These are phyloP conservation scores for Venturia canescens DNA, from an alignment of 1,140 invertebrate genomes.

Conservation along the genomic window DNA sequence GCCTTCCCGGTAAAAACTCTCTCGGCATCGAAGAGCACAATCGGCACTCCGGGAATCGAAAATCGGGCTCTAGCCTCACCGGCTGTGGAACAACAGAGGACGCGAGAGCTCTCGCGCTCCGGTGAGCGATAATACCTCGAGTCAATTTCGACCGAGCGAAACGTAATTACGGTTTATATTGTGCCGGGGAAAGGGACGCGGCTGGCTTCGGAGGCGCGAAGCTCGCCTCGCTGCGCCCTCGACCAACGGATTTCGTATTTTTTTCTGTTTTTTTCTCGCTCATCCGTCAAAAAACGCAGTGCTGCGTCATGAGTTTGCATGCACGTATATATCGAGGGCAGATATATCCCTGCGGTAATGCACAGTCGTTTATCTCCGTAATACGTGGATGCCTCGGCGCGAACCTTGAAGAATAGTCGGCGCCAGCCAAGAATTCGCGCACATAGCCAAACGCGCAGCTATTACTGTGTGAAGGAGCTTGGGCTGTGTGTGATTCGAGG, in stretches of 20 bases:
- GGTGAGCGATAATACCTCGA: constrained; percentile 46
- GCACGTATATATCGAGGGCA: not conserved
- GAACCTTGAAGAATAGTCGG: constrained; percentile 38
- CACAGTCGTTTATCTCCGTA: constrained; percentile 34
- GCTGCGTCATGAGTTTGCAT: too few relatives aligned
- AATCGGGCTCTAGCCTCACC: not conserved
- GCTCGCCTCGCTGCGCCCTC: constrained; percentile 12
- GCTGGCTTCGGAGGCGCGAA: constrained; percentile 16
- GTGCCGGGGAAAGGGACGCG: not conserved
- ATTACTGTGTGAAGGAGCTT: not conserved
- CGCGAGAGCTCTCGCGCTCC: constrained; percentile 1
- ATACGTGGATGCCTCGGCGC: constrained; percentile 25
- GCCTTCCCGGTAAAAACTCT: constrained; percentile 41
- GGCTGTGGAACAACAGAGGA: not conserved
- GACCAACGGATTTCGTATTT: too few relatives aligned
- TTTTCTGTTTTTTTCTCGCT: too few relatives aligned
- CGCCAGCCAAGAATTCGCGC: constrained; percentile 45
- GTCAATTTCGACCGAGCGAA: constrained; percentile 49
- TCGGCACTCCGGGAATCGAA: not conserved
- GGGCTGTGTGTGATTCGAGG: not conserved
- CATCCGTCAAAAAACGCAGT: too few relatives aligned
- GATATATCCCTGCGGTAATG: constrained; percentile 35
- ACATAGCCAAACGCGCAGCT: constrained; percentile 45
- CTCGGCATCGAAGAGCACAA: constrained; percentile 27
- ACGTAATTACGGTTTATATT: constrained; percentile 55